Evolutionary conservation across 1,140 invertebrate species (phyloP).

Genomic region (Radopholus similis): DNA sequence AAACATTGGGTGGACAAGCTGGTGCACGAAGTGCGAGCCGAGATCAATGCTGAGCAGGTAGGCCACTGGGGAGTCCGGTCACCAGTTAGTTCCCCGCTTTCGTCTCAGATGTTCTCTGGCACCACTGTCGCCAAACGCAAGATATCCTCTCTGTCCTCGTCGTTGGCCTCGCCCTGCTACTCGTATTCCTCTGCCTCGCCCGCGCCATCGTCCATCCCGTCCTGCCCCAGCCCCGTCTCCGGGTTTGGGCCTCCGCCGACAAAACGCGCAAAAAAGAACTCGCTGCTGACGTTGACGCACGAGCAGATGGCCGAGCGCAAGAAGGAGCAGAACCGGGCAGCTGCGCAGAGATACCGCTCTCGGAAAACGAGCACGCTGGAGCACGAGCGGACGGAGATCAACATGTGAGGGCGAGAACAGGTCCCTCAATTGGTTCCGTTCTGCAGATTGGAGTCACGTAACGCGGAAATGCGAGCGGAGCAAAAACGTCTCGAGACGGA

Average conservation of each 20-base stretch:
- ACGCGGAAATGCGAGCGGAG: slow-evolving; percentile 40
- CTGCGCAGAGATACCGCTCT: slow-evolving; percentile 50
- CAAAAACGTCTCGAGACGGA: slow-evolving; percentile 27
- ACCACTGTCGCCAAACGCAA: too few species aligned
- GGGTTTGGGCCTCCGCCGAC: neutral
- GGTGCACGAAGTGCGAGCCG: slow-evolving; percentile 27
- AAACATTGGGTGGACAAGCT: slow-evolving; percentile 36
- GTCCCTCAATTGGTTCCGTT: too few species aligned
- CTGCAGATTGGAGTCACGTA: slow-evolving; percentile 29
- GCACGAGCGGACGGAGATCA: slow-evolving; percentile 22
- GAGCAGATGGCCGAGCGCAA: slow-evolving; percentile 48
- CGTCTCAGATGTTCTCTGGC: too few species aligned
- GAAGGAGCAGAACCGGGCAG: slow-evolving; percentile 53
- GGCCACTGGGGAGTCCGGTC: too few species aligned
- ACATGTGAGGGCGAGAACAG: too few species aligned
- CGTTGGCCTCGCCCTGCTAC: neutral
- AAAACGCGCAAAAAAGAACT: slow-evolving; percentile 49
- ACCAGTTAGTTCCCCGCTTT: too few species aligned
- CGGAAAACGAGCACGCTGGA: slow-evolving; percentile 30
- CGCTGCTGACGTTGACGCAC: slow-evolving; percentile 26
- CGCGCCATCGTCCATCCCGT: too few species aligned
- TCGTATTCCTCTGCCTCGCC: neutral
- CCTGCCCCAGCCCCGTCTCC: neutral
- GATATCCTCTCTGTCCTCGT: slow-evolving; percentile 3
- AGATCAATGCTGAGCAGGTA: slow-evolving; percentile 35